These are phyloP conservation scores for Calidris pygmaea DNA, from an alignment of 2,113 vertebrate genomes.

Conservation along the genomic window DNA sequence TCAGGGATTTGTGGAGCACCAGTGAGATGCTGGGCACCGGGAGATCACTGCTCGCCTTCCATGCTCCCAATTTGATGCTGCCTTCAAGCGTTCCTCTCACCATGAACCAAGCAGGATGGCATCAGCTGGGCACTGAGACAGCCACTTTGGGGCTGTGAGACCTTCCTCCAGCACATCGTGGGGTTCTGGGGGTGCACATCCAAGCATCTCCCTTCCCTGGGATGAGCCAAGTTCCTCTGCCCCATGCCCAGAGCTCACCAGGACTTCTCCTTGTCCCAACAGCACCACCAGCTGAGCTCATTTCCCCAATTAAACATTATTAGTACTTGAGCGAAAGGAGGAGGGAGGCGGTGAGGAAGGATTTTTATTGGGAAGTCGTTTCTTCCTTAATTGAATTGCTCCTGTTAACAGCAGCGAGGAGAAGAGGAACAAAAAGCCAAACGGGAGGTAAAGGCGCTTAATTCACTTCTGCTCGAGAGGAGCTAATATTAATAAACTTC, in stretches of 20 bases:
- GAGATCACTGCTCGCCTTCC: neutral
- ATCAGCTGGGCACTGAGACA: neutral
- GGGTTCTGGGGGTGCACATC: neutral
- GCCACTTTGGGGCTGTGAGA: neutral
- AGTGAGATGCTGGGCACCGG: neutral
- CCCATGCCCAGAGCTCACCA: no score
- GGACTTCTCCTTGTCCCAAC: neutral
- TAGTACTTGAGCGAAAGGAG: neutral
- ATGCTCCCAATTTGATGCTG: fast-evolving
- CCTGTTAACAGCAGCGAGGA: slow-evolving; percentile 16
- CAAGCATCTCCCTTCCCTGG: neutral
- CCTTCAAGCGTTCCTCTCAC: neutral
- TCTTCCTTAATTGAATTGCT: slow-evolving; percentile 70
- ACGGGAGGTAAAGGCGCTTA: neutral
- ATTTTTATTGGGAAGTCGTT: slow-evolving; percentile 51
- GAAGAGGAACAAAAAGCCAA: slow-evolving; percentile 19
- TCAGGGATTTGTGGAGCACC: neutral
- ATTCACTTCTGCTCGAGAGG: slow-evolving; percentile 16
- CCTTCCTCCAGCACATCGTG: neutral
- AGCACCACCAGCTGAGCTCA: neutral
- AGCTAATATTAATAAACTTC: slow-evolving; percentile 53
- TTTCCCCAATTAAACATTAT: slow-evolving; percentile 43
- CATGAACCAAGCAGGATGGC: no score
- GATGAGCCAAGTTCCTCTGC: neutral
- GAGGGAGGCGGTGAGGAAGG: neutral